Evolutionary conservation across 1,140 invertebrate genomes (phyloP).

Genomic region (Drosophila oshimai): DNA sequence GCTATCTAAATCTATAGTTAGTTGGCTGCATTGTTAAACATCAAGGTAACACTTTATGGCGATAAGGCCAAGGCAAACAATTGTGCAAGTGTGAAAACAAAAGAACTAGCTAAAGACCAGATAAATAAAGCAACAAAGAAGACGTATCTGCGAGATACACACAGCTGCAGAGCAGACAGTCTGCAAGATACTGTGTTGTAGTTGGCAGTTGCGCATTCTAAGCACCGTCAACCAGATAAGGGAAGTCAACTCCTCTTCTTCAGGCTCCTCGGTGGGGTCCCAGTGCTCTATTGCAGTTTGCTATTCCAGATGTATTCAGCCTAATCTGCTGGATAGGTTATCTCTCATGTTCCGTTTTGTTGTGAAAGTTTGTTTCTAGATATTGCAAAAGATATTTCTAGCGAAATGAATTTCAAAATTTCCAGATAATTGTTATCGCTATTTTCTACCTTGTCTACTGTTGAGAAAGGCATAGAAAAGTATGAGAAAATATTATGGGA

Average conservation of each 20-base stretch:
- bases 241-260: conserved; percentile 22
- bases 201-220: conserved; percentile 28
- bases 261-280: neutral
- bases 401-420: neutral
- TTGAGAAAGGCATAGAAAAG: neutral
- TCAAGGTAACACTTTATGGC: conserved; percentile 35
- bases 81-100: conserved; percentile 55
- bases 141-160: conserved; percentile 42
- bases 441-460: neutral
- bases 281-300: neutral
- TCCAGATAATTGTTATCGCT: neutral
- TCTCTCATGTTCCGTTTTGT: conserved; percentile 7
- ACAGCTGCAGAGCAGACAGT: conserved; percentile 23
- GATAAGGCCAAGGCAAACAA: conserved; percentile 41
- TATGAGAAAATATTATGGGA: neutral
- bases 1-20: conserved; percentile 35
- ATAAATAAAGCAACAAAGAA: conserved; percentile 31
- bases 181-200: conserved; percentile 4
- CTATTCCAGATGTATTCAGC: neutral
- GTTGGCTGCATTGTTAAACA: conserved; percentile 45
- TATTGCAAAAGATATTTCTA: neutral
- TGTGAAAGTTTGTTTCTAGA: neutral
- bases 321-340: conserved; percentile 6
- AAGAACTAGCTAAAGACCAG: conserved; percentile 42
- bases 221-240: conserved; percentile 24